Percentiles rank a stretch among this genome's conserved stretches.
phyloP scores from a whole-genome alignment of 2,888 invertebrate genomes.

The Heliconius charithonia region DNA sequence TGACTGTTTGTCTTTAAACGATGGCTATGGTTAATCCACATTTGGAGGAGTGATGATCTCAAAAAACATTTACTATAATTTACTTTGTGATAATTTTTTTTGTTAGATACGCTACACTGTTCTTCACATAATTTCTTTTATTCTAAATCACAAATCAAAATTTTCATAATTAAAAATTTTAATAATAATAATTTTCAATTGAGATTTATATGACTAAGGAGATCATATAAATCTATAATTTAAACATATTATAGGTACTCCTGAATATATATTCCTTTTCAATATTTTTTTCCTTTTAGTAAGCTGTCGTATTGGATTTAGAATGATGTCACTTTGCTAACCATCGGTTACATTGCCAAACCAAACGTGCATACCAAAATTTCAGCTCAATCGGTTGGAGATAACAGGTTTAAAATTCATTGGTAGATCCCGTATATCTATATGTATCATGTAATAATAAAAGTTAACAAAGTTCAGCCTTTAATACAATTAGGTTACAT shows the following conservation, averaged over 20 bases:
- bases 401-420: slow-evolving; percentile 2
- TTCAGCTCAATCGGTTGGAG: slow-evolving; percentile 8
- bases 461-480: neutral
- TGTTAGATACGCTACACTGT: too few species aligned
- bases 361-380: neutral
- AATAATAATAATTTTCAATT: too few species aligned
- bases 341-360: neutral
- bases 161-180: too few species aligned
- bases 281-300: neutral
- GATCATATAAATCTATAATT: too few species aligned
- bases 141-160: neutral
- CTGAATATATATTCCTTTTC: neutral
- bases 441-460: neutral
- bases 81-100: too few species aligned
- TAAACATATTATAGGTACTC: too few species aligned
- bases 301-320: slow-evolving; percentile 5
- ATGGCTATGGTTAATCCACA: neutral
- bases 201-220: too few species aligned
- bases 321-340: neutral
- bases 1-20: neutral
- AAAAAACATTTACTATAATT: too few species aligned
- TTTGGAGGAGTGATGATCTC: neutral
- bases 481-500: too few species aligned
- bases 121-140: too few species aligned
- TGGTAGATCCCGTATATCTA: neutral